A percentile compares a stretch with the other conserved stretches of the same genome.
Conservation (phyloP, 2,888 invertebrate species). For the Trissolcus japonicus region DNA sequence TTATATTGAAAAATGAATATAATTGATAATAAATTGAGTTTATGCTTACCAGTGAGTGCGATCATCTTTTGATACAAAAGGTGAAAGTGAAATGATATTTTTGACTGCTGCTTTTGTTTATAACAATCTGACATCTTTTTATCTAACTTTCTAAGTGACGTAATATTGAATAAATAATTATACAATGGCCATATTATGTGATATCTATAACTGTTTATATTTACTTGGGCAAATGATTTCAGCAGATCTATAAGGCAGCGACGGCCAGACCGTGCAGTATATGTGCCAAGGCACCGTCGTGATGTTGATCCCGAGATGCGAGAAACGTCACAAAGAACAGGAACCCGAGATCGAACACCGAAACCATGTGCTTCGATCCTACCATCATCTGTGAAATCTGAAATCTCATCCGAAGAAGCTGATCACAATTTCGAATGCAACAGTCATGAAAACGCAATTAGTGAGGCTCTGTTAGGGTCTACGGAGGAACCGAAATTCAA, state of each 20-base stretch:
- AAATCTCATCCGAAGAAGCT: neutral
- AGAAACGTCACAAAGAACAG: slow-evolving; percentile 5
- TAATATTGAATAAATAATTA: slow-evolving; percentile 11
- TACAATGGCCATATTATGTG: too few relatives aligned
- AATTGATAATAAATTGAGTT: too few relatives aligned
- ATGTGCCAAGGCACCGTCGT: slow-evolving; percentile 85
- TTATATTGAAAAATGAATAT: too few relatives aligned
- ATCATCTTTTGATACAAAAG: too few relatives aligned
- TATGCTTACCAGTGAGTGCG: too few relatives aligned
- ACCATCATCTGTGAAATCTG: neutral
- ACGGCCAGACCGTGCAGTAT: slow-evolving; percentile 87
- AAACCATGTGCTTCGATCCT: neutral
- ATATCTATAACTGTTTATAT: too few relatives aligned
- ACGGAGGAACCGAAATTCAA: neutral
- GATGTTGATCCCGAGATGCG: slow-evolving; percentile 68
- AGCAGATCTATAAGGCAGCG: slow-evolving; percentile 73
- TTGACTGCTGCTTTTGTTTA: too few relatives aligned
- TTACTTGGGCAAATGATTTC: too few relatives aligned
- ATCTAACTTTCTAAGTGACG: slow-evolving; percentile 31
- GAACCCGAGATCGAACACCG: slow-evolving; percentile 13
- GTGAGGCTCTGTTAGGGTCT: too few relatives aligned
- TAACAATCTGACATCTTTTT: too few relatives aligned
- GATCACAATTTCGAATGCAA: slow-evolving; percentile 40
- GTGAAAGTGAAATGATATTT: too few relatives aligned
- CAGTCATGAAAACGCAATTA: neutral